Base-by-base conservation (phyloP, 2,797 vertebrate genomes). In the Coregonus ussuriensis region DNA sequence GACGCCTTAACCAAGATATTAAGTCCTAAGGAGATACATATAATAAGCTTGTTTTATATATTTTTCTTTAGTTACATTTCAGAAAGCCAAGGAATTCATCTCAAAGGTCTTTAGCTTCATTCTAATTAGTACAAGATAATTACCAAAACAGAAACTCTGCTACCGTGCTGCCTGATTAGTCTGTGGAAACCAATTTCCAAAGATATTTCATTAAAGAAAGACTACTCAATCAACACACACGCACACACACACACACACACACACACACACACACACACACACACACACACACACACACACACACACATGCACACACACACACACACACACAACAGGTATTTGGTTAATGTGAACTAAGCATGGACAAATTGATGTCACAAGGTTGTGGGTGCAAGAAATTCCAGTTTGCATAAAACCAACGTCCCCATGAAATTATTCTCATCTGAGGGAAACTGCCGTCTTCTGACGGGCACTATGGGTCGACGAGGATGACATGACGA, bases 81-180 rank as follows among this genome's bases (percentile, higher is more conserved):
- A 90, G 88, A 91, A 93, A 91, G 82, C 89, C 88, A 89, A 86
- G 87, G 54, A 91, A 94, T 91, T 92, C 88, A 93, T 93, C 93
- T 93, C 92, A 88, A 84, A 93, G 91, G 92, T 94, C 90, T 93
- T 94, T 91, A 91, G 83, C 88, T 93, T 89, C 89, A 85, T 89
- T 93, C 88, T 95, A 95, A 94, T 94, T 94, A 94, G 90, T 88
- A 87, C 83, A 86, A 90, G 91, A 93, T 94, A 95, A 94, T 95
- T 94, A 94, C 88, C 91, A 90, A 94, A 93, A 94, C 91, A 93
- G 91, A 88, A 90, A 88, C 83, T 87, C 81, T 62, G 85, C 85
- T 90, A 88, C 84, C 78, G 77, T 79, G 85, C 81, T 86, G 89
- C 87, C 87, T 91, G 91, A 93, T 94, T 93, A 93, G 91, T 90